Evolutionary conservation across 2,888 invertebrate genomes (phyloP).

Genomic region (Aphidius colemani): DNA sequence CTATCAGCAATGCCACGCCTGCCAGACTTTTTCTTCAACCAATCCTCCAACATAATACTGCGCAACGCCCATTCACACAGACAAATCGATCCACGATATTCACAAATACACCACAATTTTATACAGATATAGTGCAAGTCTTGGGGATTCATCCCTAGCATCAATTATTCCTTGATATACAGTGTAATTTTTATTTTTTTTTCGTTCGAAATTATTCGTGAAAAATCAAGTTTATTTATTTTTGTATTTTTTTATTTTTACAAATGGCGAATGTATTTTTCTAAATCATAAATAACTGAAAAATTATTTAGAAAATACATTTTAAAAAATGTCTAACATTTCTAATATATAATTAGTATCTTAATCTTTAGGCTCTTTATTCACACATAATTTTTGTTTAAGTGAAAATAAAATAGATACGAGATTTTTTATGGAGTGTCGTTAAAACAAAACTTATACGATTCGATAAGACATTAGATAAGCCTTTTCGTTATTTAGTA

Average conservation of each 20-base stretch:
- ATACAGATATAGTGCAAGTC: background rate
- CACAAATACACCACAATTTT: conserved; percentile 18
- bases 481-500: conserved; percentile 33
- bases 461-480: conserved; percentile 40
- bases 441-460: conserved; percentile 20
- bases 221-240: conserved; percentile 13
- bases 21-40: too few species aligned
- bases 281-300: background rate
- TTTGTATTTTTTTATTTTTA: conserved; percentile 32
- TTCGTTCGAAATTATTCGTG: conserved; percentile 13
- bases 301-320: background rate
- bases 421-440: conserved; percentile 19
- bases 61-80: too few species aligned
- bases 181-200: conserved; percentile 21
- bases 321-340: background rate
- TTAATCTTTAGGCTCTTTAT: background rate
- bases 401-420: conserved; percentile 5
- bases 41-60: too few species aligned
- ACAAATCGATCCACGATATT: conserved; percentile 3
- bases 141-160: conserved; percentile 31
- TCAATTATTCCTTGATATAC: conserved; percentile 46
- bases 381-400: background rate
- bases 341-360: background rate
- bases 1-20: too few species aligned
- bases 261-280: conserved; percentile 31